Percentiles rank a stretch among this genome's conserved stretches.
These are phyloP conservation scores for Carassius auratus DNA, from an alignment of 2,113 vertebrate species.

Conservation along the genomic window DNA sequence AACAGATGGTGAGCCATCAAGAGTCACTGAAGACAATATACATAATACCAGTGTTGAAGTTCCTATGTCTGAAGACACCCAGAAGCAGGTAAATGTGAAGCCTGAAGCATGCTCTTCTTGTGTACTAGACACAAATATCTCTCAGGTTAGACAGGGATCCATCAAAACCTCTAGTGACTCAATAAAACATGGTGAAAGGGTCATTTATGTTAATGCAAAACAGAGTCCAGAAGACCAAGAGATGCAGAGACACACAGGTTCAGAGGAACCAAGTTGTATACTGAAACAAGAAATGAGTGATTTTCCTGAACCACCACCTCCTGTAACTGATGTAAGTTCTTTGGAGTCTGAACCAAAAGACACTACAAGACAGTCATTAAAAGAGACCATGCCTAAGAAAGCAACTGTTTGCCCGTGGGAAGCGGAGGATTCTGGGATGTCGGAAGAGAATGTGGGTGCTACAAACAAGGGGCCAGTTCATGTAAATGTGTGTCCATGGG, in stretches of 20 bases:
- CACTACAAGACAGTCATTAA: constrained; percentile 52
- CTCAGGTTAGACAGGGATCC: constrained; percentile 25
- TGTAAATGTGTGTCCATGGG: constrained; percentile 56
- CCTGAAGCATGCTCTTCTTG: constrained; percentile 59
- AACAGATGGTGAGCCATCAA: background rate
- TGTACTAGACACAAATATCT: constrained; percentile 1
- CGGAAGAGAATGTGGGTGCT: constrained; percentile 32
- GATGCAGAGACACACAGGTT: background rate
- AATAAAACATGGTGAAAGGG: constrained; percentile 41
- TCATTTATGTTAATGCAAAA: constrained; percentile 41
- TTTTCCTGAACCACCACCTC: constrained; percentile 22
- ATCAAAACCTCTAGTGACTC: constrained; percentile 17
- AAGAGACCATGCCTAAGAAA: constrained; percentile 59
- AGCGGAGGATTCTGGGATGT: constrained; percentile 40
- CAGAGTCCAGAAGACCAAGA: constrained; percentile 3
- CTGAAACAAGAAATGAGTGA: constrained; percentile 17
- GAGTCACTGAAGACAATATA: background rate
- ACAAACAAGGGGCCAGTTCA: background rate
- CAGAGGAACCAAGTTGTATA: constrained; percentile 20
- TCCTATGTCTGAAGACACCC: constrained; percentile 3
- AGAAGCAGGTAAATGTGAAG: background rate
- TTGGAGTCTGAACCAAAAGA: constrained; percentile 45
- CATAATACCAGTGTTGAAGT: background rate
- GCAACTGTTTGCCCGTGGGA: constrained; percentile 58
- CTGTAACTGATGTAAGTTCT: constrained; percentile 19